Evolutionary conservation across 2,888 invertebrate genomes (phyloP), one percentile per base, ranked within the genome.

Genomic region (Sinhomidia bicolor): DNA sequence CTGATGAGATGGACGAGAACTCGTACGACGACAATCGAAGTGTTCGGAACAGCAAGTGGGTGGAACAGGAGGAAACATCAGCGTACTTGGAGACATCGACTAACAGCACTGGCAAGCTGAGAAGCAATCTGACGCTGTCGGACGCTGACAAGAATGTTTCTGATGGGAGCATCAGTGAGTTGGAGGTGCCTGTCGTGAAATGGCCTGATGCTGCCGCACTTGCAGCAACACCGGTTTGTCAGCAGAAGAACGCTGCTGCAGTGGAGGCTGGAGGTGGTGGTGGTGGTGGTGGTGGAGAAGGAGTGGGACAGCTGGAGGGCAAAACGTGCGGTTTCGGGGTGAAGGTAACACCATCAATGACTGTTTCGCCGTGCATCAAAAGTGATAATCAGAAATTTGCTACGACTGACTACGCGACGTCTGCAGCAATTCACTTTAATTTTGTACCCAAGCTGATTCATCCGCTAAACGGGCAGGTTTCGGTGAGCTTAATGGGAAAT

Each of bases 391-490:
- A 85, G 32, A 12, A 62, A 14, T 68, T 62, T 32, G 10, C 79
- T 1, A 85, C 85, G 4, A 79, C 85, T 2, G 85, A 85, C 29
- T 85, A 85, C 14, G 51, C 32, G 6, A 85, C n/a, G 10, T 23
- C 74, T 14, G 32, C 81, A n/a, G 29, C 51, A 1, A 12, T 54
- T 1, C 26, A 32, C 0, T 80, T 86, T 26, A 29, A n/a, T n/a
- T n/a, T n/a, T n/a, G n/a, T 81, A 0, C 81, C 81, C 20, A 47
- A 26, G 5, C 7, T 81, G 9, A 51, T 80, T 81, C 81, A 86
- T 60, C 81, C 81, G 3, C 29, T 85, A 7, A 51, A 68, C 12
- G 85, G 65, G 0, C 78, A 36, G 23, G 79, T 85, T 36, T 85
- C 85, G 17, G 79, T 84, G 51, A 68, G 2, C 36, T n/a, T 32